phyloP scores from a whole-genome alignment of 2,797 vertebrate species.

The Catharus ustulatus region DNA sequence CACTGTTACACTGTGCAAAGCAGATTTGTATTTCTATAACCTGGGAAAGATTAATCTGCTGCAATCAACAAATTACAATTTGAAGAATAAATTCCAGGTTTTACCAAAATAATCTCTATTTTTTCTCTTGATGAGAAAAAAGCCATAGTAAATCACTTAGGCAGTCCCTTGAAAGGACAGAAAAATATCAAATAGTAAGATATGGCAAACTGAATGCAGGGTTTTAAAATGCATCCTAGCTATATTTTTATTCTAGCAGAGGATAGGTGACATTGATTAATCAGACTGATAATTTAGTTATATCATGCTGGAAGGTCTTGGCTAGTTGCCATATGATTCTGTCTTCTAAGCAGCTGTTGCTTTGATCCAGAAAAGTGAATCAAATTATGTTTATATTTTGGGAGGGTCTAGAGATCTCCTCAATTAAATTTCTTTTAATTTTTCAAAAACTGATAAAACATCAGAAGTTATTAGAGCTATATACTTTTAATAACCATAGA shows the following conservation, averaged over 20 bases:
- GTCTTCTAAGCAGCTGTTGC: neutral
- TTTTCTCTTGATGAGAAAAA: neutral
- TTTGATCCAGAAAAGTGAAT: neutral
- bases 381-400: neutral
- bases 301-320: neutral
- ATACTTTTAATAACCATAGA: neutral
- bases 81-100: neutral
- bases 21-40: neutral
- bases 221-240: neutral
- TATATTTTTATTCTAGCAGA: neutral
- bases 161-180: neutral
- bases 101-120: neutral
- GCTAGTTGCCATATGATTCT: neutral
- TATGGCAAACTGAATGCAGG: neutral
- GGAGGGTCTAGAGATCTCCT: neutral
- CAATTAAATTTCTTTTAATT: neutral
- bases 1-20: neutral
- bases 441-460: neutral
- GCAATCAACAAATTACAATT: constrained; percentile 11
- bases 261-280: neutral
- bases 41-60: neutral
- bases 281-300: neutral
- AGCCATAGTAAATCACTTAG: neutral
- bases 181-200: neutral
- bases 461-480: neutral